Evolutionary conservation across 2,797 vertebrate species (phyloP), one percentile per base, ranked within the genome.

Genomic region (Podargus strigoides): DNA sequence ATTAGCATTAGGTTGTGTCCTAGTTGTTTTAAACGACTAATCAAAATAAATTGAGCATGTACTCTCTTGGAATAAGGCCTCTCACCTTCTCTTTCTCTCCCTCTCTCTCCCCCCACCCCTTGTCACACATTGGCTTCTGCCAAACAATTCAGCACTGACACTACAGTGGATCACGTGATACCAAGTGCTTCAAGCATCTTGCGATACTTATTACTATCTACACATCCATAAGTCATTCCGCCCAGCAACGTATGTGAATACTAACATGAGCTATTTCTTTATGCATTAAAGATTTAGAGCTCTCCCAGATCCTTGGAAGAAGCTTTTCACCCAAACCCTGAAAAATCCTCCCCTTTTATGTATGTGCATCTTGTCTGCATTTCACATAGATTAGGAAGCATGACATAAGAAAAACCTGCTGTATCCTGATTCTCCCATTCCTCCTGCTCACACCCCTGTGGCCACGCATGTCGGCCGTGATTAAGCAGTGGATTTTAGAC

Each of bases 131-230:
- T 10, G 75, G 90, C 75, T 87, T 92, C 87, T 94, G 90, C 94
- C 94, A 95, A 93, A 93, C 95, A 92, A 95, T 94, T 94, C 85
- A 86, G 55, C 82, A 41, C 87, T 58, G 91, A 80, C 93, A 93
- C 66, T 75, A 85, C 55, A 52, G 59, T 14, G 0, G 14, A 66
- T 69, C 92, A 96, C 75, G 32, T 90, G 95, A 67, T 18, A 36
- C 58, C 91, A 79, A 96, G 91, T 75, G 90, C 90, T 95, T 77
- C 90, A 39, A 96, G 94, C 95, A 92, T 94, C 94, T 87, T 95
- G 88, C 58, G 9, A 90, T 95, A 93, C 94, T 96, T 89, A 95
- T 81, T 95, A 64, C 92, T 93, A 94, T 96, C 95, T 85, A 90
- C 85, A 86, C 85, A 93, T 95, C 95, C 89, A 34, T 92, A 95